Evolutionary conservation across 1,140 invertebrate species (phyloP).

Genomic region (Drosophila ambigua): DNA sequence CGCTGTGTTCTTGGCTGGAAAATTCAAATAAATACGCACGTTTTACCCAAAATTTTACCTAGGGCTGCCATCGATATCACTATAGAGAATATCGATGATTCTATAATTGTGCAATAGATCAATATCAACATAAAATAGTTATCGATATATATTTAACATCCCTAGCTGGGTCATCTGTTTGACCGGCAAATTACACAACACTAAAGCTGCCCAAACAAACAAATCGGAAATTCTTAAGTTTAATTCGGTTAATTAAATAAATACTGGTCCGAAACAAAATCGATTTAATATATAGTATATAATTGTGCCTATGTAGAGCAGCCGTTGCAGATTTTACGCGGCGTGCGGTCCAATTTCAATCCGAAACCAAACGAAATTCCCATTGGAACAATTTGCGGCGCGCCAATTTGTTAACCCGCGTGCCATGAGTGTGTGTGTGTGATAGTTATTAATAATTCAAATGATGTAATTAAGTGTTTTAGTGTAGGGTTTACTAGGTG

Average conservation of each 20-base stretch:
- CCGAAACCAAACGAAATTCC: background rate
- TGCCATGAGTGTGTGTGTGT: background rate
- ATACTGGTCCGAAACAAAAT: too few species aligned
- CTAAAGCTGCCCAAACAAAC: too few species aligned
- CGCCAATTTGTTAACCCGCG: constrained; percentile 17
- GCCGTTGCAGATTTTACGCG: background rate
- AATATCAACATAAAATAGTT: too few species aligned
- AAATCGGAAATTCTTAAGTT: too few species aligned
- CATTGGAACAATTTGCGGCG: constrained; percentile 16
- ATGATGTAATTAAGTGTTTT: constrained; percentile 1
- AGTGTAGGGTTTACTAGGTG: background rate
- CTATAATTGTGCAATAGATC: too few species aligned
- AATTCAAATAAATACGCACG: constrained; percentile 8
- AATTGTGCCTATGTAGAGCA: background rate
- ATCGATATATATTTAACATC: too few species aligned
- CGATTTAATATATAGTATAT: background rate
- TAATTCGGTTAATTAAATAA: too few species aligned
- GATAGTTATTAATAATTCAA: constrained; percentile 21
- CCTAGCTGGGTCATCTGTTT: too few species aligned
- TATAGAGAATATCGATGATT: too few species aligned
- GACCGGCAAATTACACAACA: too few species aligned
- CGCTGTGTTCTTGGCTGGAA: background rate
- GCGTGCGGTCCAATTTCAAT: background rate
- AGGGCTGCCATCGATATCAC: too few species aligned
- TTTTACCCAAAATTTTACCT: too few species aligned